Evolutionary conservation across 2,113 vertebrate genomes (phyloP).

Genomic region (Rhinichthys klamathensis): DNA sequence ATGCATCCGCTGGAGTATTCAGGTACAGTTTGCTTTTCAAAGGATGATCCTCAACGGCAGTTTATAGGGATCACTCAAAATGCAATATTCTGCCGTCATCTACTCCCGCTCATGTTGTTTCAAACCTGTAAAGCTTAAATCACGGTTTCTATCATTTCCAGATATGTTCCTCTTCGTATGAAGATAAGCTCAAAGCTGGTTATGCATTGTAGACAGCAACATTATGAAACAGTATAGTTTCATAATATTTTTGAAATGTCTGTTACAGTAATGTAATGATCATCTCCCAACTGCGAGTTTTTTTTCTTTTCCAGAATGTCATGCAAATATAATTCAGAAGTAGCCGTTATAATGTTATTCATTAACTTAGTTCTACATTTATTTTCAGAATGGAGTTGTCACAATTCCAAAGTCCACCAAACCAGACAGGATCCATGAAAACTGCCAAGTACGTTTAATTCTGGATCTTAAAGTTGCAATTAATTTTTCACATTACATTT

Average conservation of each 20-base stretch:
- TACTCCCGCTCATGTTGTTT: neutral
- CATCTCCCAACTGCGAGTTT: neutral
- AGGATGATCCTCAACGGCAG: neutral
- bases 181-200: neutral
- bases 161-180: neutral
- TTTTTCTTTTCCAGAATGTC: neutral
- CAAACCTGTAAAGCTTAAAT: neutral
- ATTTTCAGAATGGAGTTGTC: slow-evolving; percentile 78
- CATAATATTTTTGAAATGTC: neutral
- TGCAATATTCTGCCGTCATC: neutral
- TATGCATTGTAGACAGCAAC: neutral
- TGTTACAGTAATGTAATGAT: neutral
- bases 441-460: slow-evolving; percentile 74
- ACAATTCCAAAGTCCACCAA: slow-evolving; percentile 84
- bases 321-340: neutral
- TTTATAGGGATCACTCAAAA: neutral
- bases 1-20: slow-evolving; percentile 78
- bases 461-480: neutral
- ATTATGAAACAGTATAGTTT: neutral
- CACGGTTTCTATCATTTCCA: neutral
- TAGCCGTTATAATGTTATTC: neutral
- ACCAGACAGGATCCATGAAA: slow-evolving; percentile 77
- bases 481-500: too few species aligned
- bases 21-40: slow-evolving; percentile 38
- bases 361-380: neutral